phyloP scores from a whole-genome alignment of 2,797 vertebrate genomes.

The Gobionotothen gibberifrons region DNA sequence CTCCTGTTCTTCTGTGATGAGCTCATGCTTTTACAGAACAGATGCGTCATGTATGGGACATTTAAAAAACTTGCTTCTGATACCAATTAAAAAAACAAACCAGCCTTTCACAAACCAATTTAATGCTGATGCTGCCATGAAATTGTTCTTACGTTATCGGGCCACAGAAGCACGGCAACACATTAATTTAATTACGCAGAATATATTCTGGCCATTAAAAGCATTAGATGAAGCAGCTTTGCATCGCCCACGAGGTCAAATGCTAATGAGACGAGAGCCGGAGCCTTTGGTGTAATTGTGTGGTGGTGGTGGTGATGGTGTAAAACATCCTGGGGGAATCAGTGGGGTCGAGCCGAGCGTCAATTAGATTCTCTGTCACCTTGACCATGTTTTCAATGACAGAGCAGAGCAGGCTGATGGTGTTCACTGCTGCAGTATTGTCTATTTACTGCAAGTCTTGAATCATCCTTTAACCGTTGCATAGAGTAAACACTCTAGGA shows the following conservation, averaged over 20 bases:
- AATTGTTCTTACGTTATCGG: slow-evolving; percentile 26
- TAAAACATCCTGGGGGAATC: slow-evolving; percentile 17
- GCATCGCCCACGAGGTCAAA: slow-evolving; percentile 32
- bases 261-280: slow-evolving; percentile 37
- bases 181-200: slow-evolving; percentile 54
- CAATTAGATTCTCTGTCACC: slow-evolving; percentile 58
- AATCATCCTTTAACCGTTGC: not conserved
- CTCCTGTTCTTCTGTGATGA: not conserved
- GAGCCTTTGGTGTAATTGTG: slow-evolving; percentile 25
- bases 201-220: slow-evolving; percentile 38
- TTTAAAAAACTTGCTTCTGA: not conserved
- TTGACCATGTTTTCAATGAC: slow-evolving; percentile 59
- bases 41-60: not conserved
- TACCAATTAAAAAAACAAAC: not conserved
- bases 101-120: not conserved
- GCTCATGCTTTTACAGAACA: not conserved
- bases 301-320: not conserved
- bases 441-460: no score
- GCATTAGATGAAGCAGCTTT: slow-evolving; percentile 36
- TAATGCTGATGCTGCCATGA: slow-evolving; percentile 20
- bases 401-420: not conserved
- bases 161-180: slow-evolving; percentile 3
- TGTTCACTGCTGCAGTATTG: not conserved
- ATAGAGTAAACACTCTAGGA: not conserved
- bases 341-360: slow-evolving; percentile 14